phyloP scores from a whole-genome alignment of 2,888 invertebrate genomes.

The Loripinus fragilis region DNA sequence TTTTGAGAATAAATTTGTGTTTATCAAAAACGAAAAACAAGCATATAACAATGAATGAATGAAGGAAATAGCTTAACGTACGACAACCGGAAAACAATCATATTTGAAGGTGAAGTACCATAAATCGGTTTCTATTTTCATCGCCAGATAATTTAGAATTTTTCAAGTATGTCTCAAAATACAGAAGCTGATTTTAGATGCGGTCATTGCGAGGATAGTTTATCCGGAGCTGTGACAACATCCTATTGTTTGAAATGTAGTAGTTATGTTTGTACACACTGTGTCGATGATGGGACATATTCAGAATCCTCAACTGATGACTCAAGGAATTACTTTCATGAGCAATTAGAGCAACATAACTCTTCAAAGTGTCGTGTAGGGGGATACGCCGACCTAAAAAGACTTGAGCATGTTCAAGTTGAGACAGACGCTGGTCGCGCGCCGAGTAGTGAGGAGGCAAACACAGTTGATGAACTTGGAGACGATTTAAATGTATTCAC shows the following conservation, averaged over 20 bases:
- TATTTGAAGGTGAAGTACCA: too few species aligned
- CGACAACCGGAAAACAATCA: too few species aligned
- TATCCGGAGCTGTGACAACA: background rate
- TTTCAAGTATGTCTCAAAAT: too few species aligned
- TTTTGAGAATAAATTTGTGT: too few species aligned
- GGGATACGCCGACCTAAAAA: background rate
- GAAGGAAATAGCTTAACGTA: too few species aligned
- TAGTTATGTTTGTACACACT: background rate
- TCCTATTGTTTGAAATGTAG: background rate
- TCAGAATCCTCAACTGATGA: conserved; percentile 4
- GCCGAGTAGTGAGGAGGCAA: background rate
- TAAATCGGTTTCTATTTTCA: too few species aligned
- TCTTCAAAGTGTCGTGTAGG: background rate
- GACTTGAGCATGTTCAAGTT: background rate
- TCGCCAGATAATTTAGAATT: too few species aligned
- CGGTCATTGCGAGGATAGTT: background rate
- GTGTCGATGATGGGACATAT: background rate
- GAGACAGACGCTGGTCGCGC: background rate
- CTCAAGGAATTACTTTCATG: background rate
- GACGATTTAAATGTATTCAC: background rate
- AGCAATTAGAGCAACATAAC: background rate
- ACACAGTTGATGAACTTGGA: background rate
- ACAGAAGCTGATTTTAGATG: background rate
- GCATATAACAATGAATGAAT: too few species aligned
- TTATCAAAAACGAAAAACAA: too few species aligned